Base-by-base conservation (phyloP, 2,113 vertebrate genomes). In the Oncorhynchus gorbuscha region DNA sequence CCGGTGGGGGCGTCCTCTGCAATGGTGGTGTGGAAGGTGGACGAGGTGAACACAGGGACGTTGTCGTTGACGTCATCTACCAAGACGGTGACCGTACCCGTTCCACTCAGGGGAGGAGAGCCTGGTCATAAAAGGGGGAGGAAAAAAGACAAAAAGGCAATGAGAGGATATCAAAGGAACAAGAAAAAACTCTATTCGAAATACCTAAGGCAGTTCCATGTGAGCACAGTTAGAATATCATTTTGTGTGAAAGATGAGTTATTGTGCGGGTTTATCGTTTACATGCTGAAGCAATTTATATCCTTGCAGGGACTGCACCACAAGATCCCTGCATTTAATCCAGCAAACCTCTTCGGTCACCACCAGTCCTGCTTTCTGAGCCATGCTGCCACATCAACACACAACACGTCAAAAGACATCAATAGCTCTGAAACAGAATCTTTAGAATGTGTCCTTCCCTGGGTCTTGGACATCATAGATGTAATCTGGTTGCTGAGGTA, bases 21-120 rank as follows among this genome's bases (percentile, higher is more conserved):
- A 84, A 99, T 92, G 8, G 91, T 90, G 73, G 95, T 95, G 78
- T 95, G 95, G 89, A 97, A 97, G 28, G 91, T 62, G 13, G 93
- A 91, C 64, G 94, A 93, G 76, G 93, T 92, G 6, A 99, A 99
- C 0, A 91, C 77, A 0, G 98, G 98, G 59, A 95, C 75, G 0
- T 99, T 98, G 85, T 99, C 98, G 58, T 99, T 99, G 82, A 96
- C 81, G 61, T 99, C 98, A 70, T 97, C 95, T 67, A 99, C 95
- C 22, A 92, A 88, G 73, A 99, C 93, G 4, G 84, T 92, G 28
- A 99, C 92, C 0, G 95, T 98, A 22, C 97, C 97, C 2, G 97
- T 98, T 77, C 98, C 97, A 11, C 97, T 99, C 73, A 99, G 93
- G 32, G 95, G 89, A 9, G 96, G 96, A 79, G 93, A 95, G 68